A percentile compares a stretch with the other conserved stretches of the same genome.
phyloP scores from a whole-genome alignment of 1,140 invertebrate genomes.

The Leucophenga varia region DNA sequence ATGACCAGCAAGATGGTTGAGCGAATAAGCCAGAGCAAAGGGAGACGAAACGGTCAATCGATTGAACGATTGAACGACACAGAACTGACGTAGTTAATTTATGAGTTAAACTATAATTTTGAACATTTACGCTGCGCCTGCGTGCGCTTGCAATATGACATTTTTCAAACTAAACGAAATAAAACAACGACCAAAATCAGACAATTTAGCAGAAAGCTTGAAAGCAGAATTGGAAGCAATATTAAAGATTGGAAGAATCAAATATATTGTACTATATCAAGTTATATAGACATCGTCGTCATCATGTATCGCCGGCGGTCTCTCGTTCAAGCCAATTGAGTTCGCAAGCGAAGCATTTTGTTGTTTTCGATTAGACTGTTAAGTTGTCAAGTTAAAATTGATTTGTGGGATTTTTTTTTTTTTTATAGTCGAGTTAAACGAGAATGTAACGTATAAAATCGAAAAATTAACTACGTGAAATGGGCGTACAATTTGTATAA shows the following conservation, averaged over 20 bases:
- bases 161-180: slow-evolving; percentile 18
- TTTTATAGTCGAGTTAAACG: no score
- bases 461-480: no score
- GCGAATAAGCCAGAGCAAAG: no score
- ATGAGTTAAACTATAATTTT: slow-evolving; percentile 54
- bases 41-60: slow-evolving; percentile 9
- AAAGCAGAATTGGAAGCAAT: no score
- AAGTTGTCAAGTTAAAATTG: slow-evolving; percentile 53
- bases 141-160: slow-evolving; percentile 54
- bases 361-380: slow-evolving; percentile 54
- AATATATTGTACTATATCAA: no score
- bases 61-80: slow-evolving; percentile 30
- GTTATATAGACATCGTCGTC: no score
- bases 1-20: no score
- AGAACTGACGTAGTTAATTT: slow-evolving; percentile 43
- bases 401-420: slow-evolving; percentile 36
- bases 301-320: background rate
- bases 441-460: no score
- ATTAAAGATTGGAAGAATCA: no score
- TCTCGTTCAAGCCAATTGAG: background rate
- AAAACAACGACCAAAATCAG: no score
- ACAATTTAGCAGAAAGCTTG: no score
- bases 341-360: slow-evolving; percentile 36
- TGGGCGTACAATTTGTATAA: no score
- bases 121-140: slow-evolving; percentile 52